Percentiles rank a stretch among this genome's conserved stretches.
Conservation (phyloP, 2,113 vertebrate species). For the Tenrec ecaudatus region DNA sequence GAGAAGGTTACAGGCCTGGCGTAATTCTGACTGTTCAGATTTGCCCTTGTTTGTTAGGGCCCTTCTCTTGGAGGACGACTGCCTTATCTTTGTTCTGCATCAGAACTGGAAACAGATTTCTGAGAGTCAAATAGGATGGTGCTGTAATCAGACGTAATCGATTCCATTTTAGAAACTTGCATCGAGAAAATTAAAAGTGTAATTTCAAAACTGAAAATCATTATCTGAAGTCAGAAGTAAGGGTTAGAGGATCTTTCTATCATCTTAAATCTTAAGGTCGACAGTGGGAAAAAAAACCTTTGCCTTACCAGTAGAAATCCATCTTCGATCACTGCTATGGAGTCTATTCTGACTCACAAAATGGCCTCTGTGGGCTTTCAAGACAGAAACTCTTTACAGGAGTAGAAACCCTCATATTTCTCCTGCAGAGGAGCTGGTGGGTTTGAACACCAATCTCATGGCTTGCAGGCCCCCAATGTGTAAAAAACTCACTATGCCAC, state of each 20-base stretch:
- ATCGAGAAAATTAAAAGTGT: conserved; percentile 45
- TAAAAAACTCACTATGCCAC: too few relatives aligned
- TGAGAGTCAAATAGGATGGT: conserved; percentile 47
- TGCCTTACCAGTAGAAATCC: not conserved
- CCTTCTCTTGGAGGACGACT: conserved; percentile 28
- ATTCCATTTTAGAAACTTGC: conserved; percentile 53
- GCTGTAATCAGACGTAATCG: conserved; percentile 23
- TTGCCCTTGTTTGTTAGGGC: conserved; percentile 51
- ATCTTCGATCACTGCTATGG: too few relatives aligned
- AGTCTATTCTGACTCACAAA: too few relatives aligned
- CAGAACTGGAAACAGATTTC: conserved; percentile 49
- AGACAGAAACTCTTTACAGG: too few relatives aligned
- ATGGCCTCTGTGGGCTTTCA: too few relatives aligned
- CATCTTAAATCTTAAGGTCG: conserved; percentile 22
- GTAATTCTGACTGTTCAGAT: conserved; percentile 54
- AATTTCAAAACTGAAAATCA: conserved; percentile 54
- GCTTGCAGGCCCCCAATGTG: too few relatives aligned
- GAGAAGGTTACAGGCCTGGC: conserved; percentile 55
- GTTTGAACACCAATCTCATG: too few relatives aligned
- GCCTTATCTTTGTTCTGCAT: conserved; percentile 35
- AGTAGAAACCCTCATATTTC: too few relatives aligned
- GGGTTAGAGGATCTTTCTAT: conserved; percentile 1
- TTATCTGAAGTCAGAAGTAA: conserved; percentile 22
- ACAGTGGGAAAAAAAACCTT: not conserved
- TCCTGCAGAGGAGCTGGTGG: too few relatives aligned